Base-by-base conservation (phyloP, 1,140 invertebrate species). In the Lucilia cuprina region DNA sequence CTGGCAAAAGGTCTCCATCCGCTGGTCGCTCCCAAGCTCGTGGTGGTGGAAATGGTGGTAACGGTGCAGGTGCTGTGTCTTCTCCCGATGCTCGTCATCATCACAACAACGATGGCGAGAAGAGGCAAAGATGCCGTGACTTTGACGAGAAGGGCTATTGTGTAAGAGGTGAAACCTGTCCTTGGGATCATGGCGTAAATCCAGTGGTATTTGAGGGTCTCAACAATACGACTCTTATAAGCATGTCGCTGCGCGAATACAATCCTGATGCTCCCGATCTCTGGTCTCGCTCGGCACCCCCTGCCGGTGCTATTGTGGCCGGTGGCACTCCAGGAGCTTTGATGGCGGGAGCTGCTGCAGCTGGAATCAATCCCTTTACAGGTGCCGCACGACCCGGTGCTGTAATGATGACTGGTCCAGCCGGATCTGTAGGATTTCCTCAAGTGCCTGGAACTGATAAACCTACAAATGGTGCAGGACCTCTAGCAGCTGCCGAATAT, bases 161-260 rank as follows among this genome's bases (percentile, higher is more conserved):
- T 91, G 97, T 99, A 94, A 93, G 96, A 41, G 98, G 98, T 10
- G 98, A 99, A 92, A 93, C 97, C 75, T 99, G 98, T 92, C 97
- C 96, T 19, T 99, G 94, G 93, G 98, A 99, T 92, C 98, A 99
- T 92, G 98, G 98, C 17, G 93, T 94, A 5, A 98, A 99, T 92
- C 98, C 98, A 2, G 96, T 99, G 0, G 96, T 99, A 4, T 92
- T 99, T 17, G 97, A 99, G 89, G 96, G 98, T 91, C 94, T 96
- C 8, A 91, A 91, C 84, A 91, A 91, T 86, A 87, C 90, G 4
- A 84, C 92, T 88, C 91, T 93, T 14, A 92, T 93, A 55, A 91
- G 91, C 19, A 91, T 91, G 89, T 92, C 93, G 25, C 90, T 93
- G 80, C 91, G 93, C 14, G 96, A 96, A 86, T 97, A 98, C 89